A percentile compares a stretch with the other conserved stretches of the same genome.
phyloP scores from a whole-genome alignment of 2,888 invertebrate genomes.

The Athripsodes cinereus region DNA sequence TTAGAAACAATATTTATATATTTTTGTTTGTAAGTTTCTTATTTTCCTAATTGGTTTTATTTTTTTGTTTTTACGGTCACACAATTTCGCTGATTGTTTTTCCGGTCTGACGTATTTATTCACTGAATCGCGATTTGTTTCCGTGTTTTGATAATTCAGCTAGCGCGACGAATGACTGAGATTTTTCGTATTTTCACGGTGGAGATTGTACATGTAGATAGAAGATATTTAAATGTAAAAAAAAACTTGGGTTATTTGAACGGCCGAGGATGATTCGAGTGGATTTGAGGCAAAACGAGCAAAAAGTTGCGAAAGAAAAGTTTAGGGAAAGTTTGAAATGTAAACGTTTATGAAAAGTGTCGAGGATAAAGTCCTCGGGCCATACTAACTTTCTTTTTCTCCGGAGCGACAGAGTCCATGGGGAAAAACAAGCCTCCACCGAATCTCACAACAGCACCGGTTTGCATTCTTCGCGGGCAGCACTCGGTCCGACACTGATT shows the following conservation, averaged over 20 bases:
- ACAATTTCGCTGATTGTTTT: not conserved
- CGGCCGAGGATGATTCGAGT: constrained; percentile 4
- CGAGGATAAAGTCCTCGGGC: constrained; percentile 21
- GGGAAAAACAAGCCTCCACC: constrained; percentile 28
- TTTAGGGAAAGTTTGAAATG: constrained; percentile 15
- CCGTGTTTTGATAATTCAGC: too few species aligned
- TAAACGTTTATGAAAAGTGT: constrained; percentile 22
- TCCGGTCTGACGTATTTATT: too few species aligned
- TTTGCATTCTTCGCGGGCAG: constrained; percentile 24
- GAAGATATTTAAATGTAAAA: not conserved
- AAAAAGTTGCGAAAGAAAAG: constrained; percentile 7
- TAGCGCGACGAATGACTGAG: too few species aligned
- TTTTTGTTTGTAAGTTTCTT: too few species aligned
- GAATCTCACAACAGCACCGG: constrained; percentile 27
- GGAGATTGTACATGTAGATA: too few species aligned
- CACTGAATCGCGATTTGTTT: too few species aligned
- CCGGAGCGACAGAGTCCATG: constrained; percentile 28
- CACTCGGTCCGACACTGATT: constrained; percentile 21
- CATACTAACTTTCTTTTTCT: constrained; percentile 28
- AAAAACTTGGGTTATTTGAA: not conserved
- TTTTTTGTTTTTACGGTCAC: not conserved
- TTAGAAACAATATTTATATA: too few species aligned
- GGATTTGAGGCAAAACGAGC: constrained; percentile 6
- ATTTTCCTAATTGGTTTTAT: not conserved
- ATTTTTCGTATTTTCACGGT: too few species aligned